Evolutionary conservation across 2,888 invertebrate genomes (phyloP).

Genomic region (Cerastoderma edule): DNA sequence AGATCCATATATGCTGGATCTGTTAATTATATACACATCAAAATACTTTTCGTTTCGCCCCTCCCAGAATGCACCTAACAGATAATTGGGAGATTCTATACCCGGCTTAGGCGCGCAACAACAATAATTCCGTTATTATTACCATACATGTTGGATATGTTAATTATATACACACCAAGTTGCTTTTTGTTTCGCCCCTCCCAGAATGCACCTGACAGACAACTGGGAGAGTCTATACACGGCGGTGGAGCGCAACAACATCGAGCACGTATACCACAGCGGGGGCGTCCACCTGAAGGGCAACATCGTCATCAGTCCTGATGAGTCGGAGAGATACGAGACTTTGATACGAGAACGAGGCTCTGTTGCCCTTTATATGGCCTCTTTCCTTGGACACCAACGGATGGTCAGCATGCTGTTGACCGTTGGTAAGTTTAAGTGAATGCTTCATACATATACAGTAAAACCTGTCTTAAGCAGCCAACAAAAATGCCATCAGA

Average conservation of each 20-base stretch:
- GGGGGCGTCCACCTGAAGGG: constrained; percentile 69
- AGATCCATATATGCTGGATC: background rate
- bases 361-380: constrained; percentile 66
- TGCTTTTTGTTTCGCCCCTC: constrained; percentile 22
- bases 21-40: too few relatives aligned
- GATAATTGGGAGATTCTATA: too few relatives aligned
- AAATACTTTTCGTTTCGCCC: too few relatives aligned
- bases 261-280: constrained; percentile 65
- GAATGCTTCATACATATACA: too few relatives aligned
- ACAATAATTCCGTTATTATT: background rate
- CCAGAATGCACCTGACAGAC: constrained; percentile 64
- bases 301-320: constrained; percentile 54
- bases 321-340: constrained; percentile 59
- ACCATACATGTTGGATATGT: too few relatives aligned
- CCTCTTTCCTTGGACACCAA: constrained; percentile 62
- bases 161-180: too few relatives aligned
- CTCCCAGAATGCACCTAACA: too few relatives aligned
- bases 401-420: constrained; percentile 69
- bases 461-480: too few relatives aligned
- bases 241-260: constrained; percentile 59
- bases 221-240: constrained; percentile 67
- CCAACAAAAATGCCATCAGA: too few relatives aligned
- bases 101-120: too few relatives aligned
- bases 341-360: constrained; percentile 66
- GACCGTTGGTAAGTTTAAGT: constrained; percentile 56